Evolutionary conservation across 2,797 vertebrate species (phyloP), one percentile per base, ranked within the genome.

Genomic region (Bovichtus diacanthus): DNA sequence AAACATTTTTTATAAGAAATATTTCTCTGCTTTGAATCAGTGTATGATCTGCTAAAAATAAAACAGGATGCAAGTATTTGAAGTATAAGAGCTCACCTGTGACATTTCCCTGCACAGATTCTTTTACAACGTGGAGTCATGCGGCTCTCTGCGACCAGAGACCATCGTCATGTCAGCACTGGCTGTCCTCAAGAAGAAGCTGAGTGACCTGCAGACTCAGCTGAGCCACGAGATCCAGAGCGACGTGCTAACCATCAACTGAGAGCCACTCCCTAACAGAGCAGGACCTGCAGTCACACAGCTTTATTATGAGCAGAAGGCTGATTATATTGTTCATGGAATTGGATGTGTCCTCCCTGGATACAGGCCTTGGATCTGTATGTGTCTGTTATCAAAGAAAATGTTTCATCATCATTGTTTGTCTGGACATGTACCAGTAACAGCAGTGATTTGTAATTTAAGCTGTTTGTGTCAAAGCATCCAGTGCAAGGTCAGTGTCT

Each of bases 221-320:
- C 92, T 99, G 84, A 99, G 98, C 93, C 97, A 99, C 0, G 98
- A 99, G 90, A 99, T 99, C 83, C 98, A 99, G 95, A 99, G 95
- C 0, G 97, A 99, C 0, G 97, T 98, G n/a, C 96, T 99, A 60
- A 99, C 98, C 61, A 99, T 99, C 85, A 99, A 99, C 92, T 99
- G 93, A 94, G 19, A 9, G 2, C 29, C 4, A 0, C 11, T 0
- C 3, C 16, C 5, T 18, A 0, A 1, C 68, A 21, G 19, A 56
- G 27, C 6, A 29, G n/a, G 16, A 56, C 55, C 63, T 27, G 41
- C 34, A 2, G 25, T 41, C 6, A 12, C 29, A 25, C 47, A 43
- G 23, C 31, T 34, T 7, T 34, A 9, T 7, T 34, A 9, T 34
- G 7, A 51, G 2, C 47, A 25, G 12, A 29, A 11, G 3, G 11